These are phyloP conservation scores for Sebastes matsubarae DNA, from an alignment of 2,797 vertebrate species.

Conservation along the genomic window DNA sequence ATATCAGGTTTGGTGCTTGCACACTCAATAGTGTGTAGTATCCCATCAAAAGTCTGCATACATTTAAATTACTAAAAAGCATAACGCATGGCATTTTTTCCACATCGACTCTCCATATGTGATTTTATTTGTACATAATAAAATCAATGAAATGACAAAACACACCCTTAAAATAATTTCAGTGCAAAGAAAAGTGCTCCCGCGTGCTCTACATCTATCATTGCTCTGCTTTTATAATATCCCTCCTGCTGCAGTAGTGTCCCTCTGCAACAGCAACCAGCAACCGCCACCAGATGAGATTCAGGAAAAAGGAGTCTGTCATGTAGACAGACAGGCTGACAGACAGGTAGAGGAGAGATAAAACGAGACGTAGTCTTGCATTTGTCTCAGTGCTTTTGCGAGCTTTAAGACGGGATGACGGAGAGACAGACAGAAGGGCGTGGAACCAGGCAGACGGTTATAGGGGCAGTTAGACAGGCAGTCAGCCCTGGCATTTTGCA, in stretches of 20 bases:
- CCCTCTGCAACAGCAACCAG: not conserved
- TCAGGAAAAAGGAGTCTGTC: conserved; percentile 4
- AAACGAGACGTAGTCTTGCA: conserved; percentile 12
- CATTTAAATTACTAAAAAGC: not conserved
- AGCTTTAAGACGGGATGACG: conserved; percentile 29
- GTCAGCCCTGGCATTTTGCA: conserved; percentile 91
- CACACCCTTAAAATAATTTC: not conserved
- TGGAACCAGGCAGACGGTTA: conserved; percentile 46
- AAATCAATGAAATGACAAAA: not conserved
- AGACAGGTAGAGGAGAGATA: conserved; percentile 30
- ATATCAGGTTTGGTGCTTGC: not conserved
- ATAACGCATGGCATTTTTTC: not conserved
- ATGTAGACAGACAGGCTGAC: conserved; percentile 22
- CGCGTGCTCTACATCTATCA: not conserved
- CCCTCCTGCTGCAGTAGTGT: not conserved
- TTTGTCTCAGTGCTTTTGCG: conserved; percentile 52
- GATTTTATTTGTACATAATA: not conserved
- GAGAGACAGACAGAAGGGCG: conserved; percentile 43
- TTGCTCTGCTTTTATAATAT: conserved; percentile 8
- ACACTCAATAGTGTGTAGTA: not conserved
- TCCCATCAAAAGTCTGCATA: not conserved
- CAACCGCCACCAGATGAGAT: not conserved
- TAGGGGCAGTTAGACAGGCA: conserved; percentile 80
- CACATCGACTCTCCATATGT: not conserved
- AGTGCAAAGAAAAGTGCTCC: not conserved